Evolutionary conservation across 2,797 vertebrate species (phyloP).

Genomic region (Cheracebus regulus): DNA sequence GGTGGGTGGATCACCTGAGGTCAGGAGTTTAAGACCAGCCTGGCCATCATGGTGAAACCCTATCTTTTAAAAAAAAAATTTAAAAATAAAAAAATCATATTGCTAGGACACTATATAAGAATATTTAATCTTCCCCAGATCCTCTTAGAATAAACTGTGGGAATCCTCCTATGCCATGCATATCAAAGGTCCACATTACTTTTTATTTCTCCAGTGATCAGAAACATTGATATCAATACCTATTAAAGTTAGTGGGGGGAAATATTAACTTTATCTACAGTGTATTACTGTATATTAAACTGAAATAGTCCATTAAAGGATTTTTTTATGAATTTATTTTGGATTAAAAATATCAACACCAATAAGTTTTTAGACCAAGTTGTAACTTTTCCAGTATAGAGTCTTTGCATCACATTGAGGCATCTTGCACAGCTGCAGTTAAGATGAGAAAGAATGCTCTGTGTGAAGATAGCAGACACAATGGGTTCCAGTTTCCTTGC

Average conservation of each 20-base stretch:
- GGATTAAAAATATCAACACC: constrained; percentile 82
- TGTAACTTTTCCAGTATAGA: constrained; percentile 81
- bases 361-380: constrained; percentile 79
- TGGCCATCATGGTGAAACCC: too few relatives aligned
- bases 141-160: constrained; percentile 48
- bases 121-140: constrained; percentile 41
- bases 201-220: constrained; percentile 60
- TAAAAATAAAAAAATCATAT: constrained; percentile 47
- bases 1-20: too few relatives aligned
- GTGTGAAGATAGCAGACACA: constrained; percentile 82
- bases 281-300: constrained; percentile 79
- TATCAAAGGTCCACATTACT: constrained; percentile 23
- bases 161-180: constrained; percentile 2
- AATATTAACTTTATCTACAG: constrained; percentile 74
- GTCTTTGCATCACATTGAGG: constrained; percentile 80
- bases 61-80: too few relatives aligned
- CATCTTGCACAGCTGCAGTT: constrained; percentile 82
- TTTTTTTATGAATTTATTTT: constrained; percentile 83
- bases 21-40: too few relatives aligned
- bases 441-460: constrained; percentile 79
- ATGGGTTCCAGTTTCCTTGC: constrained; percentile 83
- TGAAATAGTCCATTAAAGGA: constrained; percentile 75
- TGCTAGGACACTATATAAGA: constrained; percentile 73
- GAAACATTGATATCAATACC: constrained; percentile 69
- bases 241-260: constrained; percentile 69